Base-by-base conservation (phyloP, 2,797 vertebrate genomes). In the Podarcis lilfordi region DNA sequence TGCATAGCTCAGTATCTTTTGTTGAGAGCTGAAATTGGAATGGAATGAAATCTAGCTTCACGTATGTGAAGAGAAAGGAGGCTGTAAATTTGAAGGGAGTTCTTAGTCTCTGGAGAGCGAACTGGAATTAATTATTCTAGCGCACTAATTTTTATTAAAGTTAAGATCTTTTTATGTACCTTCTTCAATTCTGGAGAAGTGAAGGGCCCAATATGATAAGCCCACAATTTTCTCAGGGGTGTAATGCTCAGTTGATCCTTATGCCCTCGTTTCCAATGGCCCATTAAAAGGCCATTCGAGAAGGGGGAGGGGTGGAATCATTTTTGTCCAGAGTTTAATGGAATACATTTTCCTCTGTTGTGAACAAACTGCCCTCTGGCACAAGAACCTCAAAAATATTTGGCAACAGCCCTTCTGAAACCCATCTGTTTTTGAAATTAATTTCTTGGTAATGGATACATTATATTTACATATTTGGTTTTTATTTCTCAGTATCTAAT, bases 401-500 rank as follows among this genome's bases (percentile, higher is more conserved):
- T 97, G 96, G 89, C 94, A 96, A 91, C 83, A 4, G 93, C 94
- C 64, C 75, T 96, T 76, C 84, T 86, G 89, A 95, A 96, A 95
- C 91, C 91, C 94, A 96, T 96, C 95, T 96, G 94, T 94, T 91
- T 95, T 94, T 87, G 92, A 97, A 97, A 96, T 95, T 93, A 93
- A 90, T 88, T 95, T 95, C 95, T 93, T 95, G 92, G 94, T 96
- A 96, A 95, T 90, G 92, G 94, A 87, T 87, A 94, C 92, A 92
- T 94, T 95, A 84, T 96, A 95, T 96, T 95, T 96, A 96, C 91
- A 96, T 95, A 93, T 94, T 95, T 96, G 88, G 87, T 82, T 85
- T 95, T 95, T 93, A 94, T 95, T 96, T 94, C 78, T 90, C 86
- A 95, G 78, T 93, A 92, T 94, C 95, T 95, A 95, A 94, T 95